Evolutionary conservation across 2,797 vertebrate genomes (phyloP), one percentile per base, ranked within the genome.

Genomic region (Protonibea diacanthus): DNA sequence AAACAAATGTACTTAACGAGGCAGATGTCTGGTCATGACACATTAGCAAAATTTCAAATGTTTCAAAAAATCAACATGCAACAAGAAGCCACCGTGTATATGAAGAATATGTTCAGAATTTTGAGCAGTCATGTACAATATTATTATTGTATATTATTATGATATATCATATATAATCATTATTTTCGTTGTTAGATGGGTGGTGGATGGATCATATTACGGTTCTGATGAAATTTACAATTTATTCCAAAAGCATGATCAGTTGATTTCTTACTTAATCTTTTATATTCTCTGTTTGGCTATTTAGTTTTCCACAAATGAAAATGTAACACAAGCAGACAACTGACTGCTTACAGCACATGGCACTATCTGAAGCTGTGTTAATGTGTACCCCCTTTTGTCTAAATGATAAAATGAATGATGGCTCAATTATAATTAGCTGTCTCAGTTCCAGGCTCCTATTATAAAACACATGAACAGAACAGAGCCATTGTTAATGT

Each of bases 21-120:
- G 58, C 68, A 79, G 59, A 83, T 68, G 71, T 70, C 42, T 27
- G 57, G 25, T 12, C 20, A 60, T 2, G 15, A 78, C 20, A 59
- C 25, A 59, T 71, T 6, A 58, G 57, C 29, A 23, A 11, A 71
- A 68, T 2, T 33, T 74, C 7, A 65, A 52, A 65, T 38, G 20
- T 44, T 9, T 29, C 23, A 58, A 33, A 20, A 52, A 74, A 25
- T 18, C 11, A 71, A 5, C 23, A 10, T 59, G n/a, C n/a, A 14
- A 47, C 5, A 23, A 38, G 52, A 20, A 25, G 5, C 0, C 21
- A 29, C 23, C n/a, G 27, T 2, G 6, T 23, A 38, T n/a, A 12
- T 20, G 3, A 9, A 45, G 42, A 29, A 57, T 23, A 20, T 44
- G n/a, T 40, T 51, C 13, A 49, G 3, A 4, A 40, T 25, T 52